phyloP scores from a whole-genome alignment of 2,888 invertebrate genomes.

The Criorhina ranunculi region DNA sequence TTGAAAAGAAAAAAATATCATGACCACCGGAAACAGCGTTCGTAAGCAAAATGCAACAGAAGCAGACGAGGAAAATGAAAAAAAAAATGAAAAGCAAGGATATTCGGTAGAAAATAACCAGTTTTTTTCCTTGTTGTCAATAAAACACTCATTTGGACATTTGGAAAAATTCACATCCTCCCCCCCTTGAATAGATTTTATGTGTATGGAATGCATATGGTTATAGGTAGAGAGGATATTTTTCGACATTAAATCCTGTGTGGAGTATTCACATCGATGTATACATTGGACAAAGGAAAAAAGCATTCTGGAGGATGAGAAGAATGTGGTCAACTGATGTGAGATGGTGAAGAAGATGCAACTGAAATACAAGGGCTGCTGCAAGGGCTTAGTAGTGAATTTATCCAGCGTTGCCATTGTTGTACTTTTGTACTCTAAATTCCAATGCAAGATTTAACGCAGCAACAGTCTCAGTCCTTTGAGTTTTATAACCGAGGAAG shows the following conservation, averaged over 20 bases:
- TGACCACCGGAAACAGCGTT: conserved; percentile 56
- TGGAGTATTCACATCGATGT: conserved; percentile 41
- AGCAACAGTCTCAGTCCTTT: too few species aligned
- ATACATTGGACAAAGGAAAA: conserved; percentile 29
- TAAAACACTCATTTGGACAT: conserved; percentile 76
- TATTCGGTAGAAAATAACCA: conserved; percentile 36
- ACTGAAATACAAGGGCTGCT: conserved; percentile 43
- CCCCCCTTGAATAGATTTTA: conserved; percentile 28
- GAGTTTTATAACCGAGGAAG: too few species aligned
- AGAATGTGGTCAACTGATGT: conserved; percentile 41
- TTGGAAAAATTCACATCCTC: conserved; percentile 74
- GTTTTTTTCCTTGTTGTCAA: conserved; percentile 68
- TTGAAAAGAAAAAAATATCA: conserved; percentile 23
- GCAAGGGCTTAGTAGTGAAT: conserved; percentile 46
- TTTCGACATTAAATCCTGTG: conserved; percentile 25
- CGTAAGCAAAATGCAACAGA: conserved; percentile 54
- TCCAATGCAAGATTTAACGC: too few species aligned
- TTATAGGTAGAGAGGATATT: conserved; percentile 8
- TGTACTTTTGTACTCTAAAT: too few species aligned
- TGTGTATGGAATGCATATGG: conserved; percentile 8
- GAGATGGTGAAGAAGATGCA: conserved; percentile 27
- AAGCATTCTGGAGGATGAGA: conserved; percentile 15
- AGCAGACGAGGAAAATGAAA: conserved; percentile 32
- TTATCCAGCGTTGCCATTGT: conserved; percentile 42
- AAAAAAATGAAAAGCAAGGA: conserved; percentile 25